Evolutionary conservation across 1,140 invertebrate genomes (phyloP), one percentile per base, ranked within the genome.

Genomic region (Hyles vespertilio): DNA sequence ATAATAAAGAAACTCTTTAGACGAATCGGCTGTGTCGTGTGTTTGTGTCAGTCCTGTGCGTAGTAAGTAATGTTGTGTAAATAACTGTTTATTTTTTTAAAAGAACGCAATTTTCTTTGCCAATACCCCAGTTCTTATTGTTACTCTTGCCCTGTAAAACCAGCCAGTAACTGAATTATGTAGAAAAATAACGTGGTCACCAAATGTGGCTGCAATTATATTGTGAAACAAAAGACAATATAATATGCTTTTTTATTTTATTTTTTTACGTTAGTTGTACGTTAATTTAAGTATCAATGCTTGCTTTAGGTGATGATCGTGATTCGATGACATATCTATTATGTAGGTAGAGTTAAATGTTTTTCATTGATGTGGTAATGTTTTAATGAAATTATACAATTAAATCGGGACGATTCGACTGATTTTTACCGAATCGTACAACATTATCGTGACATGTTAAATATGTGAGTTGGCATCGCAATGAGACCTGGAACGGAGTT

Each of bases 1-100:
- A 74, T 72, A 69, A 66, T 61, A 55, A 55, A 46, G 52, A 59
- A 73, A 77, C 72, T 65, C 47, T 66, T 74, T 80, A 84, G 77
- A 86, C 82, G 83, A 83, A 84, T 87, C 82, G 84, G 83, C 85
- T 88, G 85, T 88, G 85, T 88, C 85, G 80, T 84, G 81, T 80
- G 72, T 63, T 67, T 74, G 64, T 84, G 76, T 82, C 72, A 69
- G 72, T 76, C 72, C 70, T 79, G 72, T 84, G 78, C 59, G 73
- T 84, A 82, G 78, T 72, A 32, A 70, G 65, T 78, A 71, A 76
- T 67, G 61, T 79, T 80, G 57, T 84, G 79, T 84, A 82, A 77
- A 84, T 84, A 86, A 57, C 58, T 59, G 50, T 58, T 59, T 61
- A 56, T 61, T 63, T 34, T 56, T 56, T 36, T 48, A 43, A 10